Evolutionary conservation across 2,113 vertebrate genomes (phyloP), one percentile per base, ranked within the genome.

Genomic region (Thunnus thynnus): DNA sequence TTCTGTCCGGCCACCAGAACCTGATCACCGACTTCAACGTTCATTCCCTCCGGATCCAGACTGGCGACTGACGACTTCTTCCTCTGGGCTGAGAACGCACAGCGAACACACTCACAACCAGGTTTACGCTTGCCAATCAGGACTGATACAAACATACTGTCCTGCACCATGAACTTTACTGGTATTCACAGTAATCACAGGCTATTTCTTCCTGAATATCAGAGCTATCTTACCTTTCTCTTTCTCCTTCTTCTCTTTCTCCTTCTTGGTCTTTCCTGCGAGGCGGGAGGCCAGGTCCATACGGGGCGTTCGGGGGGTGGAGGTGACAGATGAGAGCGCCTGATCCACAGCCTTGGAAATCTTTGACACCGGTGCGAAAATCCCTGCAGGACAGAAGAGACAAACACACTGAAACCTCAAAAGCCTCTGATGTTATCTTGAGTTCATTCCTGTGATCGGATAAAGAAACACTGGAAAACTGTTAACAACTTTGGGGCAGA

Each of bases 1-100:
- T 98, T 98, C 94, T 97, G 97, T 60, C 96, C 97, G 0, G 97
- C 97, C 0, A 98, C 97, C 3, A 98, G 92, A 44, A 98, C 97
- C 32, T 97, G 96, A 80, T 98, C 97, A 18, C 97, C 97, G 0
- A 98, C 93, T 22, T 97, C 96, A 13, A 96, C 96, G 20, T 96
- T 97, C 52, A 95, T 52, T 1, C 96, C 97, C 16, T 98, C 97
- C 0, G 95, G 96, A 72, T 97, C 96, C 89, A 97, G 84, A 92
- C 95, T 94, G 52, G 94, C 96, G 3, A 94, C 88, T 5, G 96
- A 95, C 0, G 95, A 88, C 81, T 97, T 97, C 92, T 97, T 98
- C 89, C 91, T 96, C 66, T 92, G 88, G 64, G 89, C 96, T 96
- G 86, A 5, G 32, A 14, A n/a, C 14, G 12, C 4, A 70, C 22